Evolutionary conservation across 2,888 invertebrate species (phyloP).

Genomic region (Drosophila helvetica): DNA sequence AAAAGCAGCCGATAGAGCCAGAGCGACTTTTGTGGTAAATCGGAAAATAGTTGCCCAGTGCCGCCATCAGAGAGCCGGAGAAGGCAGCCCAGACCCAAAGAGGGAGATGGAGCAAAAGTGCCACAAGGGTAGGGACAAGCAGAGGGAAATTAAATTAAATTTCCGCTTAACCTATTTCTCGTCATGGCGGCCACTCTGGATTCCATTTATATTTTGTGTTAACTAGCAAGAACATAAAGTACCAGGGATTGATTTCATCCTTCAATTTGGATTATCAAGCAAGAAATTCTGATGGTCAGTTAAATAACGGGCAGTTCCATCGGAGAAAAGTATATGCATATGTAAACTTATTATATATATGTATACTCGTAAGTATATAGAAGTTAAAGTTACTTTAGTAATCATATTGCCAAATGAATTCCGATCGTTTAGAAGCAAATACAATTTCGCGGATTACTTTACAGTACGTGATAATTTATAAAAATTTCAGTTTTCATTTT

Average conservation of each 20-base stretch:
- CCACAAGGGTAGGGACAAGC: conserved; percentile 4
- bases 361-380: no score
- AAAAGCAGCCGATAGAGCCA: conserved; percentile 49
- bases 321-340: not conserved
- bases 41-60: conserved; percentile 65
- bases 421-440: no score
- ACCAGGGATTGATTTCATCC: not conserved
- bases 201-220: not conserved
- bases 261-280: not conserved
- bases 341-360: not conserved
- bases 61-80: conserved; percentile 11
- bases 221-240: not conserved
- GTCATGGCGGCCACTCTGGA: conserved; percentile 1
- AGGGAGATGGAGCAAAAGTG: not conserved
- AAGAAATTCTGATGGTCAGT: not conserved
- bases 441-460: no score
- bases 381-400: no score
- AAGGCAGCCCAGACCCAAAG: conserved; percentile 10
- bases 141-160: conserved; percentile 70
- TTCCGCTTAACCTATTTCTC: conserved; percentile 63
- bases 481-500: no score
- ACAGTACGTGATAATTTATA: no score
- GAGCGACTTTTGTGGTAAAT: conserved; percentile 69
- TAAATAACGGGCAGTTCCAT: not conserved
- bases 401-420: no score